Evolutionary conservation across 2,888 invertebrate genomes (phyloP).

Genomic region (Escarpia spicata): DNA sequence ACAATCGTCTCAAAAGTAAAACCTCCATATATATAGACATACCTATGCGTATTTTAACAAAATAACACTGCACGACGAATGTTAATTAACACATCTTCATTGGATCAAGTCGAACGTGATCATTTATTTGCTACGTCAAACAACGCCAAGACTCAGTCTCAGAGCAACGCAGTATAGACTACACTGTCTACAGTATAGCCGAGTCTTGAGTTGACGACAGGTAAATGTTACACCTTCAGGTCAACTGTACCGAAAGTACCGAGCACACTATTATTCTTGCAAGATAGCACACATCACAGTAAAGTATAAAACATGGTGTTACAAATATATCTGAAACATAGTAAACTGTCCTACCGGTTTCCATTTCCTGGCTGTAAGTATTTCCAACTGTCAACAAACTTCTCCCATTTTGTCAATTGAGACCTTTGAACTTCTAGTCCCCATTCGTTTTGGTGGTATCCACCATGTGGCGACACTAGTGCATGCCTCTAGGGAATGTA

Average conservation of each 20-base stretch:
- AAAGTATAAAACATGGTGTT: neutral
- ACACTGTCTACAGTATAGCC: too few species aligned
- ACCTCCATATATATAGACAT: too few species aligned
- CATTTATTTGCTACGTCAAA: neutral
- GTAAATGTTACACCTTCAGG: neutral
- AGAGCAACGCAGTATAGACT: neutral
- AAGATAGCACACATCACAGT: neutral
- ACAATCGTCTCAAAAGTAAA: neutral
- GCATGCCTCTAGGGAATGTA: neutral
- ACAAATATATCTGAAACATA: neutral
- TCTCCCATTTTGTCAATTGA: neutral
- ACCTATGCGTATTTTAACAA: neutral
- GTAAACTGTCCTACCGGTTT: neutral
- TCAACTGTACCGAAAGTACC: neutral
- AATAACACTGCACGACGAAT: neutral
- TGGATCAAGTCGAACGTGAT: neutral
- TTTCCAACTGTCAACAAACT: conserved; percentile 10
- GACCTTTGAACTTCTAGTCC: neutral
- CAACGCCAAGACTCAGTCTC: neutral
- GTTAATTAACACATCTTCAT: neutral
- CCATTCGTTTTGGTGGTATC: neutral
- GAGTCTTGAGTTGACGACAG: neutral
- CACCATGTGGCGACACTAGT: neutral
- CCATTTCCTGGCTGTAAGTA: neutral
- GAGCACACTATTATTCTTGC: neutral